Conservation (phyloP, 1,140 invertebrate genomes). For the Orchesella cincta region DNA sequence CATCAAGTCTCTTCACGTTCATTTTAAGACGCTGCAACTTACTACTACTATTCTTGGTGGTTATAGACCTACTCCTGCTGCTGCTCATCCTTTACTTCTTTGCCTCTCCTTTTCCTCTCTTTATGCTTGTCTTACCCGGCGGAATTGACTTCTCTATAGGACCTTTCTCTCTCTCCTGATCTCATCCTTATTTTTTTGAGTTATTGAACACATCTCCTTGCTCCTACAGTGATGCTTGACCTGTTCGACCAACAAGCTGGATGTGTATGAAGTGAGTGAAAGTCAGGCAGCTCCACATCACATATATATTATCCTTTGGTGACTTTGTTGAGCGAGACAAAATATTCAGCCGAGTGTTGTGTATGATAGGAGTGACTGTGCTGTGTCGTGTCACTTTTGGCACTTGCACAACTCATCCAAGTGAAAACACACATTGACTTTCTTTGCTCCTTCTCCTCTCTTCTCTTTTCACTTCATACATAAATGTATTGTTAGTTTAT, state of each 20-base stretch:
- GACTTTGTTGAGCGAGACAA: background rate
- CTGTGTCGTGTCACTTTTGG: constrained; percentile 10
- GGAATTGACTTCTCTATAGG: no score
- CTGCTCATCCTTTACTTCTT: no score
- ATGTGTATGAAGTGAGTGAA: background rate
- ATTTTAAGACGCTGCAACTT: background rate
- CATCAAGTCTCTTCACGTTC: constrained; percentile 21
- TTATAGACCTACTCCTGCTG: no score
- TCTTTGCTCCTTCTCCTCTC: background rate
- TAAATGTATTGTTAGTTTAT: background rate
- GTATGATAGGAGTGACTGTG: no score
- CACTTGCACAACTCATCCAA: constrained; percentile 11
- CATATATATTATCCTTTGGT: background rate
- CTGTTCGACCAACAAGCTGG: background rate
- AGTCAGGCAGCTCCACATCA: background rate
- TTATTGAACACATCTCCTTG: background rate
- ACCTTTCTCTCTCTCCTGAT: no score
- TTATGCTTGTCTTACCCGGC: no score
- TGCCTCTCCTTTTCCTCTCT: background rate
- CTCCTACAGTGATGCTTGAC: background rate
- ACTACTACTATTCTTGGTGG: no score
- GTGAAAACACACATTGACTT: background rate
- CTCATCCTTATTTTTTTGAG: no score
- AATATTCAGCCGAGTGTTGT: no score
- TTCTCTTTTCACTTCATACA: background rate